These are phyloP conservation scores for Andrena praecox DNA, from an alignment of 2,888 invertebrate species.

Conservation along the genomic window DNA sequence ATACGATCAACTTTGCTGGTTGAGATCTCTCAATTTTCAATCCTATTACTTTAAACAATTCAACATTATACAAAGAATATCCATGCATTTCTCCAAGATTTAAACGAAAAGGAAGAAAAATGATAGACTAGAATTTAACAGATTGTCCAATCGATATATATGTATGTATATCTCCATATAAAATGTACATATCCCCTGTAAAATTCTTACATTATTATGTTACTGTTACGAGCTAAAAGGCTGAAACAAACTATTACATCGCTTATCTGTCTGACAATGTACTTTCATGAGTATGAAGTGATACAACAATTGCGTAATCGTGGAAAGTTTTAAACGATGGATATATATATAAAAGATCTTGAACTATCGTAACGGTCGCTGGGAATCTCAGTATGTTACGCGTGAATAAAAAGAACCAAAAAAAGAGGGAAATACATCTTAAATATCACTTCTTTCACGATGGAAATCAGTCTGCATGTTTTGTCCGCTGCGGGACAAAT, in stretches of 20 bases:
- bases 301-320: slow-evolving; percentile 2
- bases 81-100: neutral
- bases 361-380: slow-evolving; percentile 15
- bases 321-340: slow-evolving; percentile 7
- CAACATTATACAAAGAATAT: slow-evolving; percentile 14
- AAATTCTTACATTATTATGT: slow-evolving; percentile 6
- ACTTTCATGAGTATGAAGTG: neutral
- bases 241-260: slow-evolving; percentile 5
- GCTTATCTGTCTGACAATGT: slow-evolving; percentile 9
- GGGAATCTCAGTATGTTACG: slow-evolving; percentile 1
- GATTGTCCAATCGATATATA: slow-evolving; percentile 2
- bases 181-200: slow-evolving; percentile 6
- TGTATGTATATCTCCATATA: slow-evolving; percentile 21
- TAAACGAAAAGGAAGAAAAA: neutral
- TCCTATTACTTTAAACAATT: slow-evolving; percentile 1
- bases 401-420: slow-evolving; percentile 28
- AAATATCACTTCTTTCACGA: neutral
- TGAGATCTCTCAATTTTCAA: slow-evolving; percentile 4
- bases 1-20: slow-evolving; percentile 1
- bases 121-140: slow-evolving; percentile 51
- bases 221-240: neutral
- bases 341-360: slow-evolving; percentile 25
- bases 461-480: slow-evolving; percentile 19
- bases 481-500: slow-evolving; percentile 1
- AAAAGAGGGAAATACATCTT: neutral